These are phyloP conservation scores for Albula glossodonta DNA, from an alignment of 2,113 vertebrate genomes.

Conservation along the genomic window DNA sequence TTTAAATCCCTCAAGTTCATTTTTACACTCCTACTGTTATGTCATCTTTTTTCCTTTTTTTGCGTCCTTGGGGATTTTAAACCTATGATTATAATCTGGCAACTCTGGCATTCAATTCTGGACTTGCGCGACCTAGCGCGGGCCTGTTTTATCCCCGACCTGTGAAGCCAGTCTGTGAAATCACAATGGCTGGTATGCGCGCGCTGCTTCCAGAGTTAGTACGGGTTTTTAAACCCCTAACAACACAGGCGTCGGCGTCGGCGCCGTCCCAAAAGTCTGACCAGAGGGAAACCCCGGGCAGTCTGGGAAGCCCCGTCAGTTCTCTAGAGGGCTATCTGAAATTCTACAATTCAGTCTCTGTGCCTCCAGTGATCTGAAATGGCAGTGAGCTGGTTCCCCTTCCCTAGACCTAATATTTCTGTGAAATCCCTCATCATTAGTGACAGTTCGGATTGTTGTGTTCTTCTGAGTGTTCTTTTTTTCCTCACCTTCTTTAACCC, in stretches of 20 bases:
- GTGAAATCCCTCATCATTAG: conserved; percentile 10
- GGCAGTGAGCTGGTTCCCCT: background rate
- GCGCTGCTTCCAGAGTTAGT: conserved; percentile 3
- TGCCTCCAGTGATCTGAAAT: background rate
- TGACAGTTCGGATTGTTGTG: background rate
- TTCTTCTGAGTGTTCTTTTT: background rate
- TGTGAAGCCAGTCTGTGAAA: conserved; percentile 24
- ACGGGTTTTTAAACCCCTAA: background rate
- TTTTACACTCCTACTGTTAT: background rate
- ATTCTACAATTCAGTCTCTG: background rate
- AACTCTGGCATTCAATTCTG: background rate
- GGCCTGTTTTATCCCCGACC: background rate
- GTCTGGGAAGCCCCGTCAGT: background rate
- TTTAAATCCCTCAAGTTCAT: background rate
- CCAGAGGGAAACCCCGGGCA: no score
- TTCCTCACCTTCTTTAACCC: background rate
- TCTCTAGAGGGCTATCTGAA: background rate
- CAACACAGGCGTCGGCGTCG: conserved; percentile 1
- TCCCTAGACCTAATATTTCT: background rate
- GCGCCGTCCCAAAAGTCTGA: background rate
- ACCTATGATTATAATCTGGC: background rate
- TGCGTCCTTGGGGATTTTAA: conserved; percentile 12
- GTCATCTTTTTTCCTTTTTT: background rate
- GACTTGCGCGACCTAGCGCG: background rate
- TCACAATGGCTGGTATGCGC: conserved; percentile 17